phyloP scores from a whole-genome alignment of 2,113 vertebrate genomes.

The Junco hyemalis region DNA sequence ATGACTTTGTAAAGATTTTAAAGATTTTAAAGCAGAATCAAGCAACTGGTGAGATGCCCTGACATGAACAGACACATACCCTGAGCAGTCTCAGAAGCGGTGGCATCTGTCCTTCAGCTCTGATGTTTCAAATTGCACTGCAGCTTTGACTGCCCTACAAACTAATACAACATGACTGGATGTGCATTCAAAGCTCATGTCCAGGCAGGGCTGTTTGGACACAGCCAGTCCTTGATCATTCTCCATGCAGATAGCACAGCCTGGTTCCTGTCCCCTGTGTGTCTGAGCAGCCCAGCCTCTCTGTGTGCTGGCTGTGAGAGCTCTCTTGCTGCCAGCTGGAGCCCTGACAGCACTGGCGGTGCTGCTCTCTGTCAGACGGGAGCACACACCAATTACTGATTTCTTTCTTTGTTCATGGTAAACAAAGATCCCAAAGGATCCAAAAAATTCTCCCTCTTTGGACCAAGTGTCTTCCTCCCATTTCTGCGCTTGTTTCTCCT shows the following conservation, averaged over 20 bases:
- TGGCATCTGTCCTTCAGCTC: neutral
- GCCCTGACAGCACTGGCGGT: neutral
- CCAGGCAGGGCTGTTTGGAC: neutral
- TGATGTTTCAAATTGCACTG: neutral
- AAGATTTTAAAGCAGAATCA: neutral
- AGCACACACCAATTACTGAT: neutral
- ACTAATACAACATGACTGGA: neutral
- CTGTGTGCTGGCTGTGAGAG: rapidly evolving
- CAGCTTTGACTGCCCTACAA: neutral
- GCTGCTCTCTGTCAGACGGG: neutral
- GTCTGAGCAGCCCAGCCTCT: neutral
- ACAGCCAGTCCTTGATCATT: neutral
- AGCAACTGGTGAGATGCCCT: neutral
- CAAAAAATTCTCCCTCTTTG: neutral
- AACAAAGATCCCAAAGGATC: neutral
- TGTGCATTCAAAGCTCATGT: neutral
- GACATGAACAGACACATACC: neutral
- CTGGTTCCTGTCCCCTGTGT: neutral
- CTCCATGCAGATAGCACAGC: neutral
- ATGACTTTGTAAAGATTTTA: neutral
- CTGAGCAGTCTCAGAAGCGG: neutral
- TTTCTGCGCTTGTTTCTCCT: neutral
- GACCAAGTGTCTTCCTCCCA: neutral
- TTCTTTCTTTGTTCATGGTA: neutral
- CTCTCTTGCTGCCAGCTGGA: neutral